phyloP scores from a whole-genome alignment of 2,888 invertebrate species.

The Leptura quadrifasciata region DNA sequence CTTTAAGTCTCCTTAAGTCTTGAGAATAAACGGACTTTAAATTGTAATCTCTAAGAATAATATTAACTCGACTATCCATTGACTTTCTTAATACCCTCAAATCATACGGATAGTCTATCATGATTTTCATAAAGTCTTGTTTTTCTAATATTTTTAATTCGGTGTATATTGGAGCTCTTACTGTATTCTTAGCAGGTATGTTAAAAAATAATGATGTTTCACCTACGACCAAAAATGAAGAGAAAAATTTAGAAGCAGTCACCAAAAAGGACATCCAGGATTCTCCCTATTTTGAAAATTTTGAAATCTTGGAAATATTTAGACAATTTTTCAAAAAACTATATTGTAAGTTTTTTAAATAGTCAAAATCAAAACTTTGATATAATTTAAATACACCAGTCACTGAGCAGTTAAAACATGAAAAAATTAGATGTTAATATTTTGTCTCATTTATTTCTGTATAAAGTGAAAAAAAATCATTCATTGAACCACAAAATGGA shows the following conservation, averaged over 20 bases:
- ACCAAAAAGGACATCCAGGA: too few species aligned
- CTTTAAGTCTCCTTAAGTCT: constrained; percentile 47
- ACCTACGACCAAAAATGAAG: constrained; percentile 56
- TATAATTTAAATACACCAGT: too few species aligned
- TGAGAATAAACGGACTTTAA: constrained; percentile 34
- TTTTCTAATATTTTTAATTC: constrained; percentile 73
- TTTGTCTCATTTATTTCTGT: too few species aligned
- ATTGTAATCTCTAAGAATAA: constrained; percentile 22
- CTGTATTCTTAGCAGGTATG: constrained; percentile 75
- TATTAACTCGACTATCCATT: constrained; percentile 50
- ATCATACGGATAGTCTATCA: constrained; percentile 53
- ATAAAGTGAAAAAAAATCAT: too few species aligned
- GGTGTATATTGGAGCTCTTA: constrained; percentile 76
- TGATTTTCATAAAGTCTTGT: constrained; percentile 56
- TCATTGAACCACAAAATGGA: too few species aligned
- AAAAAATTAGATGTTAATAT: too few species aligned
- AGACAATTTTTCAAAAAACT: not conserved
- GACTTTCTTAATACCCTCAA: constrained; percentile 46
- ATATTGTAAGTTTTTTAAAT: too few species aligned
- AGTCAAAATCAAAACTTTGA: not conserved
- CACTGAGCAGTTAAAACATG: too few species aligned
- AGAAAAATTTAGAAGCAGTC: not conserved
- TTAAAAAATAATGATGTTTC: constrained; percentile 76
- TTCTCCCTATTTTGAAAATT: too few species aligned
- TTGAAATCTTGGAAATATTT: not conserved